Base-by-base conservation (phyloP, 1,140 invertebrate species). In the Ooceraea biroi region DNA sequence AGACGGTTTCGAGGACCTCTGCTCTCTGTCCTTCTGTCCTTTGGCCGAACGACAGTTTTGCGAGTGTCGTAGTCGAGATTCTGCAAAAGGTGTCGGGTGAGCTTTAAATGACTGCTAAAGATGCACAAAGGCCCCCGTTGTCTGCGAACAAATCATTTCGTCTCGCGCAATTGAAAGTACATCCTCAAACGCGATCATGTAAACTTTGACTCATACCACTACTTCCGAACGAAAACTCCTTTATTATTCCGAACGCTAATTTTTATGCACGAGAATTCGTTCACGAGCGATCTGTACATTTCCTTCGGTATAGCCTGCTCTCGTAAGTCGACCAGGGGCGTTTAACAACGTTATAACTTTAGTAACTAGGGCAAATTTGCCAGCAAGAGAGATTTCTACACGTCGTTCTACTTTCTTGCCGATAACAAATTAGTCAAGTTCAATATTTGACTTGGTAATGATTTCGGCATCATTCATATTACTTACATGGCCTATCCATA, bases 1-100 rank as follows among this genome's bases (percentile, higher is more conserved):
- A 93, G 92, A 93, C 91, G 86, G 84, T 90, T 87, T 90, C 87
- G 60, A 88, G 87, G 84, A 92, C 88, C 65, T 86, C 84, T 73
- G 86, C 85, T 83, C 88, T 74, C 77, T 74, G 77, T 66, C 85
- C 86, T 85, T 85, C 27, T 8, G 50, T 27, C 73, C 82, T 74
- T 87, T 71, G 63, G 44, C n/a, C 77, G 55, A 41, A 44, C 10
- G 25, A 12, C 8, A 78, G 72, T 76, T 78, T 27, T 72, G 50
- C n/a, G 82, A 68, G 44, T 72, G 41, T 61, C 68, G 44, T 50
- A 52, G 41, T 25, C 17, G 30, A 74, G 86, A 85, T 82, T 84
- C 58, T 46, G 27, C 78, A 78, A 83, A 84, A 87, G 82, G 86
- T 88, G 86, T 88, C 86, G 46, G 19, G 48, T 44, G 27, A 36